These are phyloP conservation scores for Haliclona indistincta DNA, from an alignment of 37 sponge, comb jelly and placozoan species.

Conservation along the genomic window DNA sequence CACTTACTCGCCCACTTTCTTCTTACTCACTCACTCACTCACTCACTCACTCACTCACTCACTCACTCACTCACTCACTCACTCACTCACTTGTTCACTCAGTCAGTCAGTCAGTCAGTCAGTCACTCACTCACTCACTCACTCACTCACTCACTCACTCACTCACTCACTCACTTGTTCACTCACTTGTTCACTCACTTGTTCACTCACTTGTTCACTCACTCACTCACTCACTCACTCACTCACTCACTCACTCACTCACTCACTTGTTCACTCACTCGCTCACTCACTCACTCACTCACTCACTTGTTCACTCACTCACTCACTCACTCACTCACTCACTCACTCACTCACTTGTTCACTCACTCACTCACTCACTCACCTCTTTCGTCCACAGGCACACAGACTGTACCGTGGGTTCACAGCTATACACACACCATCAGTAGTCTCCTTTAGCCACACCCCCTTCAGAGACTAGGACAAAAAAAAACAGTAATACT, in stretches of 20 bases:
- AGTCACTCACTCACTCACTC: too few relatives aligned
- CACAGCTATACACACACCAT: constrained; percentile 50
- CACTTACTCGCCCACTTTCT: not conserved
- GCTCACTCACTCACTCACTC: too few relatives aligned
- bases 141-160: not conserved
- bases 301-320: too few relatives aligned
- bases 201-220: too few relatives aligned
- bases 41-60: not conserved
- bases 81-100: too few relatives aligned
- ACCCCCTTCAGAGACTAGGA: constrained; percentile 52
- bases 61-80: not conserved
- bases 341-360: not conserved
- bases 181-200: too few relatives aligned
- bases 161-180: too few relatives aligned
- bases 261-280: too few relatives aligned
- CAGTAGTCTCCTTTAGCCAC: constrained; percentile 55
- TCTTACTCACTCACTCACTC: too few relatives aligned
- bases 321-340: too few relatives aligned
- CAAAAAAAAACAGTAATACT: not conserved
- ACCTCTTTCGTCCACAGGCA: constrained; percentile 65
- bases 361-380: too few relatives aligned
- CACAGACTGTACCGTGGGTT: constrained; percentile 57
- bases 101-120: too few relatives aligned
- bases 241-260: not conserved
- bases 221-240: not conserved